Evolutionary conservation across 2,797 vertebrate genomes (phyloP).

Genomic region (Tauraco hartlaubi): DNA sequence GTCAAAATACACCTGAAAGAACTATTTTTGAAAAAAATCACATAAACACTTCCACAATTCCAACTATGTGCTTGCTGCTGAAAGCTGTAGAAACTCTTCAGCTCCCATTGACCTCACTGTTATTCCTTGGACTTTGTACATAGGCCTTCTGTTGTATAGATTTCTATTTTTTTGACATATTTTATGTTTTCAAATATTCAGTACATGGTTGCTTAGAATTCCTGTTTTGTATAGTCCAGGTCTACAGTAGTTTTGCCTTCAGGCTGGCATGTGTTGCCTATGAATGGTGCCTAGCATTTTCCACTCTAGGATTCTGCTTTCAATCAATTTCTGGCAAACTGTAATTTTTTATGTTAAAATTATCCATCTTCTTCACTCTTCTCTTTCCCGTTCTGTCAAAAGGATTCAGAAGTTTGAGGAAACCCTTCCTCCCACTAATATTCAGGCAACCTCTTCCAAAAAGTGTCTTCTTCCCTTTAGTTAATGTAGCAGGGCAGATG

Average conservation of each 20-base stretch:
- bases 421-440: neutral
- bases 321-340: neutral
- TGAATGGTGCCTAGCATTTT: neutral
- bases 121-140: neutral
- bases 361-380: neutral
- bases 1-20: neutral
- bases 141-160: neutral
- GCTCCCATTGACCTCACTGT: neutral
- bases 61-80: neutral
- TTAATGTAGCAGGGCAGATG: neutral
- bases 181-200: neutral
- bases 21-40: neutral
- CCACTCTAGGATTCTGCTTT: neutral
- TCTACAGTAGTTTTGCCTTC: neutral
- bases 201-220: neutral
- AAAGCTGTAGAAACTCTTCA: neutral
- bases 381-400: neutral
- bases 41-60: neutral
- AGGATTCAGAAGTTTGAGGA: neutral
- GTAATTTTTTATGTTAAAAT: neutral
- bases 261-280: neutral
- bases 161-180: neutral
- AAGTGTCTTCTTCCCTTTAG: neutral
- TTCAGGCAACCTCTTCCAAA: neutral
- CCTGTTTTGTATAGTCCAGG: neutral